These are phyloP conservation scores for Lepisosteus osseus DNA, from an alignment of 2,113 vertebrate genomes.

Conservation along the genomic window DNA sequence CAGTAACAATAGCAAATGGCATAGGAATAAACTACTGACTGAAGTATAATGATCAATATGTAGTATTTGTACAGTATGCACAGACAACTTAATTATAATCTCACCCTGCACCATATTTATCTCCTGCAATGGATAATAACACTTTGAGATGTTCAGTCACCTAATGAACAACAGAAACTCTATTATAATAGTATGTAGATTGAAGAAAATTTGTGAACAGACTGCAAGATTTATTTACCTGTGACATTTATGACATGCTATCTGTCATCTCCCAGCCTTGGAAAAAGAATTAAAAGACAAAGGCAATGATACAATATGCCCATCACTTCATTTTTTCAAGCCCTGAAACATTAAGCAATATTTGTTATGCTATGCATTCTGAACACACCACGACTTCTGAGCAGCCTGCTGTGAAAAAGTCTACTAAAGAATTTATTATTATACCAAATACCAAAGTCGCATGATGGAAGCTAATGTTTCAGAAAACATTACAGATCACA, in stretches of 20 bases:
- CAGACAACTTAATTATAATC: constrained; percentile 15
- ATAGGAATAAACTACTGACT: too few species aligned
- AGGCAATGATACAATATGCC: too few species aligned
- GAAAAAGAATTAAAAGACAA: too few species aligned
- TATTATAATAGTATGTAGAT: not conserved
- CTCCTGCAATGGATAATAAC: not conserved
- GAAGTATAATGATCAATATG: not conserved
- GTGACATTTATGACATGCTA: constrained; percentile 21
- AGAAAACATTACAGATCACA: too few species aligned
- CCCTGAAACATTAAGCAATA: constrained; percentile 22
- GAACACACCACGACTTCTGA: constrained; percentile 17
- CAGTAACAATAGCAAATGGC: too few species aligned
- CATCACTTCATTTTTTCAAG: not conserved
- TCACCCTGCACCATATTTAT: not conserved
- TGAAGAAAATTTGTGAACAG: not conserved
- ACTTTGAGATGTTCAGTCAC: not conserved
- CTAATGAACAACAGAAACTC: constrained; percentile 15
- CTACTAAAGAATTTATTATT: constrained; percentile 20
- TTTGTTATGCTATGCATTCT: constrained; percentile 25
- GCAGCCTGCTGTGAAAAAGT: constrained; percentile 23
- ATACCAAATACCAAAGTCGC: not conserved
- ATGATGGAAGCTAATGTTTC: too few species aligned
- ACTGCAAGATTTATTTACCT: constrained; percentile 11
- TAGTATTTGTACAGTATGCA: constrained; percentile 3
- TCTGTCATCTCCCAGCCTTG: constrained; percentile 3